Percentiles rank a stretch among this genome's conserved stretches.
Evolutionary conservation across 2,888 invertebrate species (phyloP).

Genomic region (Amaurobius ferox): DNA sequence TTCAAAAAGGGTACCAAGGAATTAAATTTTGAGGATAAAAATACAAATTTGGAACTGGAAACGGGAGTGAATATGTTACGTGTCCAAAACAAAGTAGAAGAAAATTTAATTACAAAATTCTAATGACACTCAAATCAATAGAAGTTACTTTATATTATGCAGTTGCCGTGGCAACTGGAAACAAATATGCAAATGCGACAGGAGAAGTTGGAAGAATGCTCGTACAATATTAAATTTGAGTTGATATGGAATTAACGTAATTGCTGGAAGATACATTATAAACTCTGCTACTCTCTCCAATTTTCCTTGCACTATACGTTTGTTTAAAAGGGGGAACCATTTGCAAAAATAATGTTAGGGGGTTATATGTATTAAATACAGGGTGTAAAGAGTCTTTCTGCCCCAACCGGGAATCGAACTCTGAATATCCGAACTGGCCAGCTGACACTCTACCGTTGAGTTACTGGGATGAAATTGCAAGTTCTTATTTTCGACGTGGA

Average conservation of each 20-base stretch:
- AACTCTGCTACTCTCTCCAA: neutral
- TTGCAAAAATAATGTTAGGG: too few species aligned
- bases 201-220: neutral
- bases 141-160: slow-evolving; percentile 1
- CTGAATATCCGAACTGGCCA: too few species aligned
- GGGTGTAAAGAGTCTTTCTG: too few species aligned
- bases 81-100: neutral
- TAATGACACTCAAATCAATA: slow-evolving; percentile 5
- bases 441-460: too few species aligned
- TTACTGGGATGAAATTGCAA: too few species aligned
- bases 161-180: neutral
- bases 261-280: slow-evolving; percentile 1
- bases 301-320: neutral
- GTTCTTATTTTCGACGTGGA: too few species aligned
- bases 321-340: too few species aligned
- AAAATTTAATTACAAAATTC: slow-evolving; percentile 4
- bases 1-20: neutral
- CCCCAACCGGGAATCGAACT: too few species aligned
- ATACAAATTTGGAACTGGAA: neutral
- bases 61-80: neutral
- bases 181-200: slow-evolving; percentile 4
- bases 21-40: neutral
- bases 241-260: neutral
- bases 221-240: neutral
- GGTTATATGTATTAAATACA: too few species aligned